These are phyloP conservation scores for Himalopsyche phryganea DNA, from an alignment of 1,140 invertebrate genomes.

Conservation along the genomic window DNA sequence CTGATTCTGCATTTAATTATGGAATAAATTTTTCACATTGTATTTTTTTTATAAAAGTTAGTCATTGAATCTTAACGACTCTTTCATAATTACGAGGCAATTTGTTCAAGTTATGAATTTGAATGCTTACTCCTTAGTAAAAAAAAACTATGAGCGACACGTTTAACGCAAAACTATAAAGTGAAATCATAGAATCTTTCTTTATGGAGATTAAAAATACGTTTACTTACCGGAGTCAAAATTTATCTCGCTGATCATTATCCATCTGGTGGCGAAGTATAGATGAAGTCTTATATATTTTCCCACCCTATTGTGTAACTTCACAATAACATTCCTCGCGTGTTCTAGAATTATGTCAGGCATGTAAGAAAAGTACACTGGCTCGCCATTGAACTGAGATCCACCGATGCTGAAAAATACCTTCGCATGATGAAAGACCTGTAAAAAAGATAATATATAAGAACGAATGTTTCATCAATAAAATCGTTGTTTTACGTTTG, in stretches of 20 bases:
- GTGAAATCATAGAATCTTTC: too few relatives aligned
- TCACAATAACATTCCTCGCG: conserved; percentile 79
- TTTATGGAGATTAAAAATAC: too few relatives aligned
- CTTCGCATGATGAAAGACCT: conserved; percentile 66
- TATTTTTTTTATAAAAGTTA: too few relatives aligned
- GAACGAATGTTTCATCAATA: conserved; percentile 12
- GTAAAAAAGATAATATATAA: conserved; percentile 36
- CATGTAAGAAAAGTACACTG: conserved; percentile 64
- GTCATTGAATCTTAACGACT: too few relatives aligned
- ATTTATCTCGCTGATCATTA: conserved; percentile 82
- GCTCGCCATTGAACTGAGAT: conserved; percentile 59
- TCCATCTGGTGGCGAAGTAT: conserved; percentile 81
- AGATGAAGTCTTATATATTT: conserved; percentile 75
- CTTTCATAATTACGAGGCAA: too few relatives aligned
- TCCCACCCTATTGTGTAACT: conserved; percentile 73
- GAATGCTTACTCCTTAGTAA: too few relatives aligned
- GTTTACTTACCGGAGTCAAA: conserved; percentile 74
- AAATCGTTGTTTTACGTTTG: neutral
- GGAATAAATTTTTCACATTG: too few relatives aligned
- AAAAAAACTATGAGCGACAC: too few relatives aligned
- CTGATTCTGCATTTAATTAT: too few relatives aligned
- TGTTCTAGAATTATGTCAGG: conserved; percentile 78
- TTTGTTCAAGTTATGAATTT: too few relatives aligned
- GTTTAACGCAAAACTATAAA: too few relatives aligned
- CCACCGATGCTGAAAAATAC: conserved; percentile 77